Evolutionary conservation across 2,888 invertebrate species (phyloP), one percentile per base, ranked within the genome.

Genomic region (Dromius quadrimaculatus): DNA sequence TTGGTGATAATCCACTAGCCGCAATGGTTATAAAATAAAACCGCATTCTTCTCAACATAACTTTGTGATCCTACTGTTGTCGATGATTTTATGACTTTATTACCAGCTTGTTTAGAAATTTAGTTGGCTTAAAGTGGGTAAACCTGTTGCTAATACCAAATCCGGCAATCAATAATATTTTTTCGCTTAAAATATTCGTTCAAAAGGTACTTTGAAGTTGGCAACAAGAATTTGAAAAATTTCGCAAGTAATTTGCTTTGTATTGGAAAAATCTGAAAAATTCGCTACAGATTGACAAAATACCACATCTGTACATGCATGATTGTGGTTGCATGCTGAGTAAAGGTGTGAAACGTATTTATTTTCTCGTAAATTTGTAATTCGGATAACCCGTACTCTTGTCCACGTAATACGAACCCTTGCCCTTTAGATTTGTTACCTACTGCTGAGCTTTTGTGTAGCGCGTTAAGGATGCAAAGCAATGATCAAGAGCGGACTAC

Each of bases 401-500:
- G 23, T 22, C 5, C 23, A 1, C 6, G 9, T 28, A 32, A 54
- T 32, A 54, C 15, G 28, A 41, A 41, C 41, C 41, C 41, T 41
- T 41, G 28, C 41, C 3, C 41, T 4, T n/a, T n/a, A n/a, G n/a
- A 41, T 15, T 4, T 17, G 41, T 41, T 54, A 54, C 32, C 54
- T 54, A 54, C 32, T 23, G 54, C 54, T 54, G 54, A 8, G 54
- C 15, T 15, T 54, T 54, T 32, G 9, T 32, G 15, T 28, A 11
- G 13, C 9, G 11, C 22, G 47, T 47, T 41, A 41, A 41, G 15
- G 41, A 41, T 41, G 41, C 41, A 15, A 15, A 15, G 8, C 38
- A 15, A 3, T 41, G 41, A 11, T 17, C 41, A 41, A 11, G 1
- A 41, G 47, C 73, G 70, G 71, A 71, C 70, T 72, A 71, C 64